Evolutionary conservation across 2,888 invertebrate genomes (phyloP).

Genomic region (Drosophila mulleri): DNA sequence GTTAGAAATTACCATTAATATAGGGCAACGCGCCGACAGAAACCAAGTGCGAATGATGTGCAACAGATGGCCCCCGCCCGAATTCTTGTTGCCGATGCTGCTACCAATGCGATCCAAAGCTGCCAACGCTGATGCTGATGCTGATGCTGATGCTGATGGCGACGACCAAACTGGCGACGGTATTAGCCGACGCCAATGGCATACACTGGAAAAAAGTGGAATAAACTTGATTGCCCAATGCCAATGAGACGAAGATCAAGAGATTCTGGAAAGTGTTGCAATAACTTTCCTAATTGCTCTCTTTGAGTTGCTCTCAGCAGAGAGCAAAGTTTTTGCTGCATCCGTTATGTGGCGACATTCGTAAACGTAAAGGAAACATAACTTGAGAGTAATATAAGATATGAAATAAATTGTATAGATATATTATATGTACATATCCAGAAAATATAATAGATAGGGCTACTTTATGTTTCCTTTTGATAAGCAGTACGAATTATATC

Average conservation of each 20-base stretch:
- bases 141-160: constrained; percentile 17
- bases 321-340: not conserved
- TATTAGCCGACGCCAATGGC: constrained; percentile 47
- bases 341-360: not conserved
- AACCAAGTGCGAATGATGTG: constrained; percentile 82
- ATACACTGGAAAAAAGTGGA: constrained; percentile 42
- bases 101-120: constrained; percentile 8
- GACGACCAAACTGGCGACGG: constrained; percentile 41
- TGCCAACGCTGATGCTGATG: constrained; percentile 24
- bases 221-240: not conserved
- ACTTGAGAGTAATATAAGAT: not conserved
- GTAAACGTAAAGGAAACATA: not conserved
- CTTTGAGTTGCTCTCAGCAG: not conserved
- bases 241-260: not conserved
- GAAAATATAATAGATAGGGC: not conserved
- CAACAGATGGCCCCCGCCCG: constrained; percentile 80
- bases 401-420: not conserved
- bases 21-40: constrained; percentile 79
- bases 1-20: constrained; percentile 82
- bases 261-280: not conserved
- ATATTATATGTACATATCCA: not conserved
- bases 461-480: not conserved
- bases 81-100: constrained; percentile 52
- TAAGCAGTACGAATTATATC: not conserved
- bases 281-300: not conserved